These are phyloP conservation scores for Drosophila pseudotalamancana DNA, from an alignment of 2,888 invertebrate genomes.

Conservation along the genomic window DNA sequence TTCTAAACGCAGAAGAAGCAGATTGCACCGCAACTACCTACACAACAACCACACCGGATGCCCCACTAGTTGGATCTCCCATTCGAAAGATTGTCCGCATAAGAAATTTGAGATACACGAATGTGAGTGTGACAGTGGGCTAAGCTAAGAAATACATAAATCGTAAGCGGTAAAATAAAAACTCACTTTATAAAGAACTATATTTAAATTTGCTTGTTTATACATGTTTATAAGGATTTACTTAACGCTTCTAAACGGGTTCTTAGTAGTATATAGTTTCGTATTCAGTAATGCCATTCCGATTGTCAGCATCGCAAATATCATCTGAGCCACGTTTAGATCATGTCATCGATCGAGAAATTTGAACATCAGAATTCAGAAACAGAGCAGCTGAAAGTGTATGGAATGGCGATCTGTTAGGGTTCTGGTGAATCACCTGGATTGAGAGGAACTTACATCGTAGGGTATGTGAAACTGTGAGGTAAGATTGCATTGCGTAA, in stretches of 20 bases:
- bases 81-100: neutral
- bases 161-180: too few species aligned
- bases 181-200: too few species aligned
- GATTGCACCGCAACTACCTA: constrained; percentile 1
- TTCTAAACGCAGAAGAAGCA: neutral
- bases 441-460: constrained; percentile 88
- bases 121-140: too few species aligned
- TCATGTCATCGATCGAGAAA: constrained; percentile 99
- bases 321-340: constrained; percentile 97
- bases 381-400: constrained; percentile 90
- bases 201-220: too few species aligned
- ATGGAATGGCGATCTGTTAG: neutral
- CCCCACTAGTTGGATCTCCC: neutral
- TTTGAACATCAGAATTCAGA: constrained; percentile 97
- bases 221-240: too few species aligned
- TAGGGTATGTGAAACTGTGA: constrained; percentile 97
- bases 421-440: too few species aligned
- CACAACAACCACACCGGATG: constrained; percentile 11
- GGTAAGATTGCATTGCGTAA: constrained; percentile 95
- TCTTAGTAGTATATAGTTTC: too few species aligned
- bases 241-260: too few species aligned
- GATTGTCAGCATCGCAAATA: constrained; percentile 99
- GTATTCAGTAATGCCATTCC: too few species aligned
- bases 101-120: neutral
- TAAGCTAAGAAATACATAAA: too few species aligned